A percentile compares a stretch with the other conserved stretches of the same genome.
phyloP scores from a whole-genome alignment of 2,888 invertebrate species.

The Heliconius erato region DNA sequence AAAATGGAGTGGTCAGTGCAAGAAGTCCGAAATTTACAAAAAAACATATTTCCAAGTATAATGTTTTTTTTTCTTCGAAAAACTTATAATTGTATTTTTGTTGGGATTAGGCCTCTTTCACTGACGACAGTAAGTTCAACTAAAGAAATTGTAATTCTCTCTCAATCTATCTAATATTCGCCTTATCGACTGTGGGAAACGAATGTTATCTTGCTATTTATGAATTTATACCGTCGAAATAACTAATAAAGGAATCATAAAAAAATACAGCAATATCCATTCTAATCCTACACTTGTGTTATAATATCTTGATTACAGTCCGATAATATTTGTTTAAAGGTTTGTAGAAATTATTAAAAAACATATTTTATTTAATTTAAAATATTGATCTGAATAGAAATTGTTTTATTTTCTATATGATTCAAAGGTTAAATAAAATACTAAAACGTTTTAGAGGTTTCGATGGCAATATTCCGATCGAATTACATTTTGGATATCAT shows the following conservation, averaged over 20 bases:
- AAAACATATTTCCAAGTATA: not conserved
- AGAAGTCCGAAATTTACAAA: not conserved
- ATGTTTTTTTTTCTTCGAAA: not conserved
- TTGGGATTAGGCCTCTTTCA: not conserved
- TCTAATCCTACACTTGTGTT: not conserved
- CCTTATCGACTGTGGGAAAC: constrained; percentile 44
- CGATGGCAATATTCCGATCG: constrained; percentile 41
- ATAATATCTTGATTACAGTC: no score
- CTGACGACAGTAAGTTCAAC: constrained; percentile 4
- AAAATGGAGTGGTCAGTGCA: constrained; percentile 15
- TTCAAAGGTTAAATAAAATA: constrained; percentile 3
- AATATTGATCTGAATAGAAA: not conserved
- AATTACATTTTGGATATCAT: constrained; percentile 43
- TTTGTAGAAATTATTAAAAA: not conserved
- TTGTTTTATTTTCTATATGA: constrained; percentile 1
- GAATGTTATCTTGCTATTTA: not conserved
- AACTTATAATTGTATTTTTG: not conserved
- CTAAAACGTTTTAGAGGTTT: constrained; percentile 36
- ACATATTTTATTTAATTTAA: not conserved
- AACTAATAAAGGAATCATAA: not conserved
- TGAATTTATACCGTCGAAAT: constrained; percentile 18
- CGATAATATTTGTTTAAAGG: not conserved
- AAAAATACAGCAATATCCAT: not conserved
- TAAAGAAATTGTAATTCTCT: constrained; percentile 20
- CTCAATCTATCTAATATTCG: constrained; percentile 41